These are phyloP conservation scores for Synanthedon tipuliformis DNA, from an alignment of 2,888 invertebrate genomes.

Conservation along the genomic window DNA sequence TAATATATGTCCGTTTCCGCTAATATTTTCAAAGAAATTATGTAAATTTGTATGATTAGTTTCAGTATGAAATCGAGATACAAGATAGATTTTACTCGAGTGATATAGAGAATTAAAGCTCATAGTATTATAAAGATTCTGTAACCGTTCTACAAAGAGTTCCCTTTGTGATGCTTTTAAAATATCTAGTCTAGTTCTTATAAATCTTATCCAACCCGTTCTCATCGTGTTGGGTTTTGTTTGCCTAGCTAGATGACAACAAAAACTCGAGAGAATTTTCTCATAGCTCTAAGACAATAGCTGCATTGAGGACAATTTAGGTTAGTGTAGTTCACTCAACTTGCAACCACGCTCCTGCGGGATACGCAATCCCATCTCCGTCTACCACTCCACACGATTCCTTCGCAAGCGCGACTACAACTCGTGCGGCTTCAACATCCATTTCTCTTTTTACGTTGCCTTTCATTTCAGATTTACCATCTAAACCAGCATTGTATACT, in stretches of 20 bases:
- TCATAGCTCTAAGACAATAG: conserved; percentile 43
- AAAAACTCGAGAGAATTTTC: conserved; percentile 36
- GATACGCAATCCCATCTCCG: conserved; percentile 42
- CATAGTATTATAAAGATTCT: too few relatives aligned
- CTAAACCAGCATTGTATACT: conserved; percentile 18
- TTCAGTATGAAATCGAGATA: too few relatives aligned
- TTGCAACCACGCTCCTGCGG: conserved; percentile 48
- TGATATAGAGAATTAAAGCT: too few relatives aligned
- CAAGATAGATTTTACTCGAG: too few relatives aligned
- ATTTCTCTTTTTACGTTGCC: conserved; percentile 15
- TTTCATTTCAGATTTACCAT: background rate
- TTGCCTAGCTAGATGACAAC: conserved; percentile 7
- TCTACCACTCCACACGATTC: conserved; percentile 17
- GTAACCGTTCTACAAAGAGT: too few relatives aligned
- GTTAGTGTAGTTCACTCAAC: conserved; percentile 64
- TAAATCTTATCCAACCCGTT: too few relatives aligned
- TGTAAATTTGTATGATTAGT: too few relatives aligned
- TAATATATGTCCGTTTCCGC: too few relatives aligned
- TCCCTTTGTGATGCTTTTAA: too few relatives aligned
- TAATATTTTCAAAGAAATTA: too few relatives aligned
- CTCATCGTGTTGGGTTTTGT: background rate
- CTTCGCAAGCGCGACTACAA: conserved; percentile 4
- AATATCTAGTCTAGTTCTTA: too few relatives aligned
- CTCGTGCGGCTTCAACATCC: conserved; percentile 11
- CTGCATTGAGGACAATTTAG: conserved; percentile 55